Percentiles rank a stretch among this genome's conserved stretches.
These are phyloP conservation scores for Drosophila leontia DNA, from an alignment of 1,140 invertebrate species.

Conservation along the genomic window DNA sequence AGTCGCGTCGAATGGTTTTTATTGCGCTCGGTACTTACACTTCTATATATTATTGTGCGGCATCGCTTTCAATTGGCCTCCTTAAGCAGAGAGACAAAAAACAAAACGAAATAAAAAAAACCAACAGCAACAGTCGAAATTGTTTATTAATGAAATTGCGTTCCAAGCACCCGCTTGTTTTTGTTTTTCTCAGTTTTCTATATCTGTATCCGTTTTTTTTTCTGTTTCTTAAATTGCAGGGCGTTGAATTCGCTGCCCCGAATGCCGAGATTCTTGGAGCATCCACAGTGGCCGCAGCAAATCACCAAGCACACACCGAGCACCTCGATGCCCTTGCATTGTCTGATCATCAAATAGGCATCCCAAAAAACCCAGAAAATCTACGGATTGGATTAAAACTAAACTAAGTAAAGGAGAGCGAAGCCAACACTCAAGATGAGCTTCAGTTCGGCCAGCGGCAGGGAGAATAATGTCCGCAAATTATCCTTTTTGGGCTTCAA, in stretches of 20 bases:
- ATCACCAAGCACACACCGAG: conserved; percentile 31
- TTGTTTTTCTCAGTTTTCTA: not conserved
- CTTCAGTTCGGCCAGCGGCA: conserved; percentile 75
- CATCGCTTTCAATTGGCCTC: conserved; percentile 58
- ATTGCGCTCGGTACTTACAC: conserved; percentile 51
- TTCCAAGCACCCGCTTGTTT: conserved; percentile 36
- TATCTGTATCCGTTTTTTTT: not conserved
- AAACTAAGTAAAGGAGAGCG: conserved; percentile 4
- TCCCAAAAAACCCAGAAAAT: not conserved
- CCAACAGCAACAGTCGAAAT: conserved; percentile 43
- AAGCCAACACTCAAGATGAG: conserved; percentile 65
- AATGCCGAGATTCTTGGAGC: conserved; percentile 78
- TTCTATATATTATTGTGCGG: conserved; percentile 29
- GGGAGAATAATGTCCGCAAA: conserved; percentile 82
- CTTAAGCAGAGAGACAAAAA: conserved; percentile 29
- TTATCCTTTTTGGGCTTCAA: conserved; percentile 80
- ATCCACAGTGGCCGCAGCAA: conserved; percentile 64
- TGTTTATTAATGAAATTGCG: conserved; percentile 73
- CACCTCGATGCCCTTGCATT: conserved; percentile 59
- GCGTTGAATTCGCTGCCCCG: conserved; percentile 51
- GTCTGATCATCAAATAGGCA: conserved; percentile 71
- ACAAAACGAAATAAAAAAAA: not conserved
- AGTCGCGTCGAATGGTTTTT: conserved; percentile 69
- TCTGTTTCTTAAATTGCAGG: conserved; percentile 20
- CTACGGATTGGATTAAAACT: conserved; percentile 20